Conservation (phyloP, 2,797 vertebrate species). For the Mormyrops attenuatus region DNA sequence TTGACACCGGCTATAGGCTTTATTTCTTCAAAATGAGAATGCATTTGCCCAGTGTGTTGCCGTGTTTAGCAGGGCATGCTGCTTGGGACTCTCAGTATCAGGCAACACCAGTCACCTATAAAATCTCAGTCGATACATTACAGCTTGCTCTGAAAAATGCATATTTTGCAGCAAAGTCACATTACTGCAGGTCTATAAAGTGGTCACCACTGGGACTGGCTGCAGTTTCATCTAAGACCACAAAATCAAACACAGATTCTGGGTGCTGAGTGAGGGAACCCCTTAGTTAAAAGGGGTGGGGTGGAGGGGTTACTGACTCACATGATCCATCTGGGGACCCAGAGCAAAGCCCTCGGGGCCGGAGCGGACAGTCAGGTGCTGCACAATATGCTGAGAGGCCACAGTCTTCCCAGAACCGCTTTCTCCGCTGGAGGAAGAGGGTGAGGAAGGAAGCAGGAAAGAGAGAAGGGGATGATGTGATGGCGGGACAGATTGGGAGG, state of each 20-base stretch:
- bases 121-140: not conserved
- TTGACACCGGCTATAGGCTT: not conserved
- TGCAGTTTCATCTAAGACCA: not conserved
- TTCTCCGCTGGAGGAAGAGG: constrained; percentile 71
- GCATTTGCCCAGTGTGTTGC: not conserved
- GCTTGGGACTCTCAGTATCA: not conserved
- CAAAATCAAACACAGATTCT: not conserved
- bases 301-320: constrained; percentile 60
- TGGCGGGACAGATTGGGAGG: constrained; percentile 26
- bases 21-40: not conserved
- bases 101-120: not conserved
- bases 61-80: not conserved
- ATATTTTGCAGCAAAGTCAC: not conserved
- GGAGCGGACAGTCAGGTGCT: constrained; percentile 75
- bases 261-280: not conserved
- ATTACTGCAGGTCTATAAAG: not conserved
- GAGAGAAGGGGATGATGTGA: not conserved
- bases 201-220: not conserved
- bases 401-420: constrained; percentile 89
- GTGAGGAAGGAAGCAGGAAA: not conserved
- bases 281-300: not conserved
- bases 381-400: constrained; percentile 82
- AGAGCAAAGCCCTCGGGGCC: constrained; percentile 62
- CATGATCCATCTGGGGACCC: constrained; percentile 78
- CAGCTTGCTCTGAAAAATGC: not conserved